A percentile compares a stretch with the other conserved stretches of the same genome.
Evolutionary conservation across 2,113 vertebrate species (phyloP).

Genomic region (Trinectes maculatus): DNA sequence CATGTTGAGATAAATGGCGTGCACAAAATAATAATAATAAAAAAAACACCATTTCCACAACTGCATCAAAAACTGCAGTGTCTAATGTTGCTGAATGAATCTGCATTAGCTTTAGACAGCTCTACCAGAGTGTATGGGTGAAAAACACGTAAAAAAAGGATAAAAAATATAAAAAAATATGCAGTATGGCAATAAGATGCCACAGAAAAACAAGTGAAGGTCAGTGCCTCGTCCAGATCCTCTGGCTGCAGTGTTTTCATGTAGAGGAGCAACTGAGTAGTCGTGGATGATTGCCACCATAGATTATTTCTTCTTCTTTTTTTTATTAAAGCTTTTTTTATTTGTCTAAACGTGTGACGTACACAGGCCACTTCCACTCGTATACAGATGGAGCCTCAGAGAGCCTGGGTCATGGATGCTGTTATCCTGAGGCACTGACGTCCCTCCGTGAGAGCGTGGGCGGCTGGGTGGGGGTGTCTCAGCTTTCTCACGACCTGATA

Average conservation of each 20-base stretch:
- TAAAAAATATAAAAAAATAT: neutral
- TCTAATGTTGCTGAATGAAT: no score
- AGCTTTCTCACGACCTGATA: constrained; percentile 79
- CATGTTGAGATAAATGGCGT: no score
- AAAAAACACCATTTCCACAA: no score
- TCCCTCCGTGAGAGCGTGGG: constrained; percentile 4
- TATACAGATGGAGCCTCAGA: constrained; percentile 28
- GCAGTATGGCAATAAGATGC: neutral
- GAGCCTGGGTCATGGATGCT: constrained; percentile 32
- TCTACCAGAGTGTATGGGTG: no score
- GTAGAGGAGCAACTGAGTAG: neutral
- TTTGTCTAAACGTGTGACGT: neutral
- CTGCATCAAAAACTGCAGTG: no score
- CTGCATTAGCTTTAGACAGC: no score
- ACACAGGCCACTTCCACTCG: constrained; percentile 13
- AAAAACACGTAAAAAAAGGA: no score
- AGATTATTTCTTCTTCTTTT: no score
- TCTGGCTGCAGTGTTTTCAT: neutral
- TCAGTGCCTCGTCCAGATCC: neutral
- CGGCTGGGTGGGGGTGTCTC: constrained; percentile 42
- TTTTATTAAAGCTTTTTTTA: neutral
- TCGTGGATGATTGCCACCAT: no score
- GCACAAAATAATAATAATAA: no score
- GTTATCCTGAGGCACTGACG: constrained; percentile 35
- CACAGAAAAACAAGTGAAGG: neutral